phyloP scores from a whole-genome alignment of 37 sponge, comb jelly and placozoan species.

The Tethya wilhelma region DNA sequence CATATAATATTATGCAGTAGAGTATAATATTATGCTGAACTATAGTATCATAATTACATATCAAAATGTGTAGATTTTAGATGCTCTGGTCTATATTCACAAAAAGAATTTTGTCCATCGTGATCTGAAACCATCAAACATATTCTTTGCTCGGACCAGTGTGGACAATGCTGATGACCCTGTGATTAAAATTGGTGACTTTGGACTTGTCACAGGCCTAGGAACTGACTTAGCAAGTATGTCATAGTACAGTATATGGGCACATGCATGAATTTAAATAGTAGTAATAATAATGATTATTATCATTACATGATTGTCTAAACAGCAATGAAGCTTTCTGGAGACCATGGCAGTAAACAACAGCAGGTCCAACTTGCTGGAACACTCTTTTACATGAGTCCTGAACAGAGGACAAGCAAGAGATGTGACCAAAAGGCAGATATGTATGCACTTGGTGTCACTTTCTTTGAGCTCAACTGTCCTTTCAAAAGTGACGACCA shows the following conservation, averaged over 20 bases:
- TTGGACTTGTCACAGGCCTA: conserved; percentile 79
- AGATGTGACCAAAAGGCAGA: conserved; percentile 53
- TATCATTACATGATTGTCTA: background rate
- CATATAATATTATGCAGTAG: too few relatives aligned
- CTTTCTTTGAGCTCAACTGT: conserved; percentile 78
- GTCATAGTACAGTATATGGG: background rate
- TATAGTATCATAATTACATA: too few relatives aligned
- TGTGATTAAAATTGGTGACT: conserved; percentile 88
- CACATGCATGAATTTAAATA: background rate
- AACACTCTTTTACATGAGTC: conserved; percentile 82
- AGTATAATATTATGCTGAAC: too few relatives aligned
- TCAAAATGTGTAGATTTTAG: conserved; percentile 67
- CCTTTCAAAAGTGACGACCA: too few relatives aligned
- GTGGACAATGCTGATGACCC: too few relatives aligned
- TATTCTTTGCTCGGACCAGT: conserved; percentile 70
- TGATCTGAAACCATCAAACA: conserved; percentile 92
- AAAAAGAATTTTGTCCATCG: conserved; percentile 73
- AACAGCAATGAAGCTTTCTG: too few relatives aligned
- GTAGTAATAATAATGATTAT: background rate
- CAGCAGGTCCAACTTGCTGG: conserved; percentile 46
- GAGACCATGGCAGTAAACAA: too few relatives aligned
- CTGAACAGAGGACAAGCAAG: conserved; percentile 52
- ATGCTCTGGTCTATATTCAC: conserved; percentile 87
- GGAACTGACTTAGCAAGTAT: background rate
- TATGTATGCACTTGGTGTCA: conserved; percentile 84